Evolutionary conservation across 2,888 invertebrate species (phyloP).

Genomic region (Pollenia angustigena): DNA sequence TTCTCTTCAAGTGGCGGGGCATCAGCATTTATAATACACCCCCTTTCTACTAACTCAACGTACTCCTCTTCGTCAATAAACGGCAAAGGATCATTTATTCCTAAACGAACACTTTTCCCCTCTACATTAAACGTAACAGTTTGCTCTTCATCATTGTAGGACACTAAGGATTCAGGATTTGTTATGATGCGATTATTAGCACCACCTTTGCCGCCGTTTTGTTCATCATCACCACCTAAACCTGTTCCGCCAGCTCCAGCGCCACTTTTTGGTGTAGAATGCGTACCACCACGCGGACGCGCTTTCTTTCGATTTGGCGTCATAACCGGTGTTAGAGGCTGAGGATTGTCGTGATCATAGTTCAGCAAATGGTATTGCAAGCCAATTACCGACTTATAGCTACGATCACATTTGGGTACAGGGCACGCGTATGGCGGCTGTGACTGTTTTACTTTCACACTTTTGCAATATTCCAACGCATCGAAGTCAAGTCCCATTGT

Average conservation of each 20-base stretch:
- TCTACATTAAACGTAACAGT: constrained; percentile 95
- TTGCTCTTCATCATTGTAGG: constrained; percentile 93
- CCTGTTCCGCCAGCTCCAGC: constrained; percentile 78
- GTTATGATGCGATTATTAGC: constrained; percentile 68
- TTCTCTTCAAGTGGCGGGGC: constrained; percentile 81
- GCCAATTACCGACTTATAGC: constrained; percentile 94
- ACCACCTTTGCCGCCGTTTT: constrained; percentile 67
- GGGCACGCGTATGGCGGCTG: constrained; percentile 94
- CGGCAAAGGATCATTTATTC: constrained; percentile 88
- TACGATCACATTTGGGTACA: constrained; percentile 92
- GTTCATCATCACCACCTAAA: constrained; percentile 76
- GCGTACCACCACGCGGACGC: constrained; percentile 85
- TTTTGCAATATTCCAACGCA: constrained; percentile 93
- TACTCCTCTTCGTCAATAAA: constrained; percentile 89
- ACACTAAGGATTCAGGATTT: constrained; percentile 85
- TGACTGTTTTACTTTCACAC: constrained; percentile 87
- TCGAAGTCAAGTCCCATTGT: constrained; percentile 93
- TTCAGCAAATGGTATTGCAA: constrained; percentile 94
- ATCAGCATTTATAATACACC: constrained; percentile 82
- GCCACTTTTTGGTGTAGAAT: constrained; percentile 83
- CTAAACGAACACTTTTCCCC: constrained; percentile 89
- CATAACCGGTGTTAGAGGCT: constrained; percentile 87
- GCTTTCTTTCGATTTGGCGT: constrained; percentile 88
- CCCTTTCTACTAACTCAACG: constrained; percentile 80
- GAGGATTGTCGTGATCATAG: constrained; percentile 92